Percentiles rank a stretch among this genome's conserved stretches.
Conservation (phyloP, 2,797 vertebrate species). For the Neosalanx taihuensis region DNA sequence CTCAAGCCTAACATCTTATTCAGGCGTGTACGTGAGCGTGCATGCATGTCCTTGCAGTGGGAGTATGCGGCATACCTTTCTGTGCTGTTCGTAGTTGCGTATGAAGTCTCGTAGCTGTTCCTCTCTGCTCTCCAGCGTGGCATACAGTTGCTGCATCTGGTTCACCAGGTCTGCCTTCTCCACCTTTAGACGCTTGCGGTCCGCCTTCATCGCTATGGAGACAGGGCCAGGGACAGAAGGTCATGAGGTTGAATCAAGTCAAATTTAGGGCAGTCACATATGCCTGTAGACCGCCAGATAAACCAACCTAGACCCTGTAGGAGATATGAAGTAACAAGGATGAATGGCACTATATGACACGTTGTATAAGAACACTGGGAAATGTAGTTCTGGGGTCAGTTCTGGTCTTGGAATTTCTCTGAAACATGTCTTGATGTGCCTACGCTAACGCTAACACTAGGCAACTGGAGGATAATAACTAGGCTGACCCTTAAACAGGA, state of each 20-base stretch:
- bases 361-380: too few relatives aligned
- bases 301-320: too few relatives aligned
- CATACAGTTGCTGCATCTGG: slow-evolving; percentile 98
- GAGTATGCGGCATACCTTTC: slow-evolving; percentile 77
- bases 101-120: slow-evolving; percentile 97
- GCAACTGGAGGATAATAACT: too few relatives aligned
- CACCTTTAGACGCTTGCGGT: slow-evolving; percentile 91
- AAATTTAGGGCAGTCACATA: neutral
- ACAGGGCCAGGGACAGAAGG: neutral
- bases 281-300: too few relatives aligned
- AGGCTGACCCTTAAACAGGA: too few relatives aligned
- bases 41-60: neutral
- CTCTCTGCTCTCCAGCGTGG: slow-evolving; percentile 90
- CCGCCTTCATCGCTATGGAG: slow-evolving; percentile 93
- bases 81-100: slow-evolving; percentile 96
- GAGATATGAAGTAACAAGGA: neutral
- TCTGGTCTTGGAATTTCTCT: too few relatives aligned
- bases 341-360: neutral
- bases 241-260: neutral
- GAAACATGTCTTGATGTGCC: too few relatives aligned
- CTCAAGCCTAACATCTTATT: neutral
- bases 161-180: slow-evolving; percentile 92
- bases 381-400: too few relatives aligned
- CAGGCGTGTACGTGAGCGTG: slow-evolving; percentile 5
- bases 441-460: too few relatives aligned